Base-by-base conservation (phyloP, 2,888 invertebrate species). In the Formica aserva region DNA sequence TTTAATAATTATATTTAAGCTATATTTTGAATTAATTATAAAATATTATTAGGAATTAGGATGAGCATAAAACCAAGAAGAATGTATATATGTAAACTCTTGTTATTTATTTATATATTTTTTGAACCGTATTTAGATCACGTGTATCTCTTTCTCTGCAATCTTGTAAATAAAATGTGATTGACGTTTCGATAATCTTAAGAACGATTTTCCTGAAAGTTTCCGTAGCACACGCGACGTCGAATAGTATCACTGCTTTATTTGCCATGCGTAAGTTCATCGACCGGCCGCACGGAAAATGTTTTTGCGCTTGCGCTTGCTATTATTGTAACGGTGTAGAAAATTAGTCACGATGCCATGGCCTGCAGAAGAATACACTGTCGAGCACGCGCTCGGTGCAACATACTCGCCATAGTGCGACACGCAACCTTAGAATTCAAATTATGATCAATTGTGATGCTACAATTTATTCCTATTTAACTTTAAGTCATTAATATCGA, bases 291-390 rank as follows among this genome's bases (percentile, higher is more conserved):
- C 18, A 63, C 72, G 65, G 81, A 71, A 77, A 85, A 85, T 83
- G 60, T 71, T 85, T 83, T 83, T 69, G 72, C 77, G 77, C 71
- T 71, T 62, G 85, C 38, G 77, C 62, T 67, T 32, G 83, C 83
- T 78, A 74, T 85, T 85, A 83, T 67, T 67, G 41, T 85, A 85
- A 85, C 85, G 85, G 85, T 85, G 78, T 67, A 60, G 66, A 62
- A 78, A 83, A 85, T 85, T 74, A 78, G 83, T 85, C 83, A 78
- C 85, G 78, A 85, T 52, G 77, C 69, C 63, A 66, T 32, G 52
- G 67, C 52, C 41, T 45, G 83, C 26, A 18, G 77, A 57, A 69
- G 78, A 45, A 78, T 67, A 57, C 66, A 38, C 41, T 57, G 69
- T 29, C 77, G 32, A 69, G 78, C 78, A 80, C 71, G 71, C 71